Evolutionary conservation across 2,888 invertebrate species (phyloP).

Genomic region (Mesorhabditis spiculigera): DNA sequence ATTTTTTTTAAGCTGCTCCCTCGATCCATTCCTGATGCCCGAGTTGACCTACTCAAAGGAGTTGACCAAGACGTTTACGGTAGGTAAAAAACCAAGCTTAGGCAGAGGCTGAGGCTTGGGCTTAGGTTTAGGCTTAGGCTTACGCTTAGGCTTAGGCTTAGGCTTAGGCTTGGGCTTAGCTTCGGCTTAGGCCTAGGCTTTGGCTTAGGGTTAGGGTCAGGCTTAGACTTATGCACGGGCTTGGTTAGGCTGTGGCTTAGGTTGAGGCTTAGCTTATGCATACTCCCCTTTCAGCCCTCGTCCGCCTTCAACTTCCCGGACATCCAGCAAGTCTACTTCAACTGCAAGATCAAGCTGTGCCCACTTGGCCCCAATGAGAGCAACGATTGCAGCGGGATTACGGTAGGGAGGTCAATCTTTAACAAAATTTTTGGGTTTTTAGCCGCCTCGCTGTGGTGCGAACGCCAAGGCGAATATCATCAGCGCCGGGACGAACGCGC

Average conservation of each 20-base stretch:
- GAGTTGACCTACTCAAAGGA: constrained; percentile 48
- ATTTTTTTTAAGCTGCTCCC: constrained; percentile 40
- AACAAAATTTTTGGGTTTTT: neutral
- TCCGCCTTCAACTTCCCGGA: constrained; percentile 57
- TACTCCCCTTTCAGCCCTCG: constrained; percentile 29
- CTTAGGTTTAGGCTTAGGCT: no score
- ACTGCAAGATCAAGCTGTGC: constrained; percentile 54
- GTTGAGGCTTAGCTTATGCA: no score
- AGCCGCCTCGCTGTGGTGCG: constrained; percentile 19
- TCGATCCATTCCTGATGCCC: constrained; percentile 48
- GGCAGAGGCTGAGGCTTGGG: neutral
- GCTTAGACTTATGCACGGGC: no score
- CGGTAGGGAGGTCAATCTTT: constrained; percentile 23
- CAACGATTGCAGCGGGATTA: constrained; percentile 37
- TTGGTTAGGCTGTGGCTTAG: no score
- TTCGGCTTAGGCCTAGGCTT: no score
- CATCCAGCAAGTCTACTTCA: constrained; percentile 45
- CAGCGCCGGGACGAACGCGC: neutral
- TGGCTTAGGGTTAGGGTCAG: no score
- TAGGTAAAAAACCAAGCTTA: constrained; percentile 11
- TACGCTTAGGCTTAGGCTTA: no score
- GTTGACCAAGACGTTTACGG: constrained; percentile 46
- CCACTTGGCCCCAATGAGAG: constrained; percentile 21
- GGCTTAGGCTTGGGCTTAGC: no score
- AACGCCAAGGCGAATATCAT: constrained; percentile 4